A percentile compares a stretch with the other conserved stretches of the same genome.
Conservation (phyloP, 2,888 invertebrate species). For the Arctia plantaginis region DNA sequence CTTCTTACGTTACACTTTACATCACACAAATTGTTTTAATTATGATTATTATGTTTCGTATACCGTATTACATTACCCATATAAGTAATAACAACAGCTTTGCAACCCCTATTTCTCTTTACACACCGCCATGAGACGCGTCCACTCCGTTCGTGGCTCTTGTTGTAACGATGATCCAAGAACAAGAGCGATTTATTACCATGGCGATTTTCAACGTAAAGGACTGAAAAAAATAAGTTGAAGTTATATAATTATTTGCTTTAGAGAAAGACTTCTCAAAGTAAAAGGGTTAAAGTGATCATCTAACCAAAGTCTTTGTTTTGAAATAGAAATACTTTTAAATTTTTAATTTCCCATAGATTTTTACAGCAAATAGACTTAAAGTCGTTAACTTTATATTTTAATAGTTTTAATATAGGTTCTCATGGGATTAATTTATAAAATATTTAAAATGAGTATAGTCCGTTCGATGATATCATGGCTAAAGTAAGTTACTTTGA, state of each 20-base stretch:
- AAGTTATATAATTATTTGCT: neutral
- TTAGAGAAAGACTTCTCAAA: neutral
- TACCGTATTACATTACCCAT: constrained; percentile 35
- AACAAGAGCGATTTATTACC: constrained; percentile 53
- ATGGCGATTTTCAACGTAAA: constrained; percentile 37
- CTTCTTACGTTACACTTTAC: neutral
- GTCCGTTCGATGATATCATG: neutral
- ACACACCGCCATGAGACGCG: constrained; percentile 56
- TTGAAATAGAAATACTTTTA: neutral
- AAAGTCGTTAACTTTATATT: neutral
- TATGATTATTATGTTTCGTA: constrained; percentile 4
- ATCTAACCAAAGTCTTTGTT: neutral
- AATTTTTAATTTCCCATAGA: neutral
- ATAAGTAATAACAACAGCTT: constrained; percentile 45
- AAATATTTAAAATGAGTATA: neutral
- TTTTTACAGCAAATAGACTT: neutral
- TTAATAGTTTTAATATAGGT: neutral
- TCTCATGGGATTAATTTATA: neutral
- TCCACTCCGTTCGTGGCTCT: constrained; percentile 35
- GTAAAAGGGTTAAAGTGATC: neutral
- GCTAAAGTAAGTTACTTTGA: neutral
- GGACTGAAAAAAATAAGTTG: constrained; percentile 23
- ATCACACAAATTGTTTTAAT: neutral
- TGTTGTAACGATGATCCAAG: constrained; percentile 55
- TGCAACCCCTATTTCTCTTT: constrained; percentile 56